Evolutionary conservation across 2,113 vertebrate species (phyloP), one percentile per base, ranked within the genome.

Genomic region (Xenotilapia flavipinnis): DNA sequence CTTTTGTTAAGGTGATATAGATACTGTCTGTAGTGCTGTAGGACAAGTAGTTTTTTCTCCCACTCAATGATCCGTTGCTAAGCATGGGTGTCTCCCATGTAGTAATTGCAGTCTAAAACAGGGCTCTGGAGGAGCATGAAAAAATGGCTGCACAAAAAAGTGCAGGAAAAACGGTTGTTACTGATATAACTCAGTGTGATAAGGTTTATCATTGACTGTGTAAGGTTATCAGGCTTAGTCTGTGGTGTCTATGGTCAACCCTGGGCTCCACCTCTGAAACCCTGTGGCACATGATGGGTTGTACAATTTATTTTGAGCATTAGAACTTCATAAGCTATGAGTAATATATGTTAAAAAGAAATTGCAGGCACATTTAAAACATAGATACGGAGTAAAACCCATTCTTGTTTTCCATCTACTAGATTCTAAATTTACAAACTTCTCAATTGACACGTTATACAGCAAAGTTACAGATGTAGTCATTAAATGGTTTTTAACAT

Each of bases 61-160:
- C 9, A 19, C 9, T 49, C 10, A 31, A 0, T 49, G 15, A 77
- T 49, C 14, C 26, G 0, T 49, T 77, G 9, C 14, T 47, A 7
- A 28, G 23, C 23, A 47, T 28, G 1, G 13, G 5, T 45, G 14
- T 47, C 0, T 0, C 0, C 40, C 1, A 28, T 75, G 23, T 77
- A 77, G 42, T 49, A 12, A 77, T 28, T 47, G 13, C 14, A 47
- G 40, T 75, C 68, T 2, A 0, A 45, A 75, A 31, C 15, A 1
- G 17, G 70, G 8, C 45, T 19, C 26, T 77, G 45, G 3, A 31
- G 45, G 70, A 4, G 0, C 42, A 77, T 77, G 10, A 49, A 77
- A 19, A 77, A 49, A 77, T 19, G 10, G 45, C 42, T 45, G 42
- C 70, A 28, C 42, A 49, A 77, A 49, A 19, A 49, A 47, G 8